Evolutionary conservation across 2,888 invertebrate genomes (phyloP).

Genomic region (Pheosia gnoma): DNA sequence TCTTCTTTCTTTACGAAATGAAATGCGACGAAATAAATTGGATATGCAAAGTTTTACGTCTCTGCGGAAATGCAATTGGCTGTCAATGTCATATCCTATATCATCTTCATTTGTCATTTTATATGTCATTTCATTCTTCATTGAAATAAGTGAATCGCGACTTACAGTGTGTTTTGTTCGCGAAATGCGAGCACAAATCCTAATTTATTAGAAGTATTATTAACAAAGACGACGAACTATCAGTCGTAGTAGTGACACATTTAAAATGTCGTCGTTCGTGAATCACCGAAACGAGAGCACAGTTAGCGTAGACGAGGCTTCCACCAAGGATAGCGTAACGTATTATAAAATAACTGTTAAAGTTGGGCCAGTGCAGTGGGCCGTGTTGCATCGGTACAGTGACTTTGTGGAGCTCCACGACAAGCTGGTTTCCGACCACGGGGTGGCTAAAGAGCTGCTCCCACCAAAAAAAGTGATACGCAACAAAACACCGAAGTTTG

Average conservation of each 20-base stretch:
- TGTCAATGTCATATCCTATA: too few relatives aligned
- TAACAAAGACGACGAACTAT: neutral
- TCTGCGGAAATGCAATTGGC: too few relatives aligned
- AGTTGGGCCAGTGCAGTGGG: slow-evolving; percentile 91
- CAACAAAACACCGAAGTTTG: slow-evolving; percentile 94
- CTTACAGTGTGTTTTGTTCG: neutral
- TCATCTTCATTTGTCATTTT: too few relatives aligned
- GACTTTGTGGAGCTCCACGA: slow-evolving; percentile 96
- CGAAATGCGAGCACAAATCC: neutral
- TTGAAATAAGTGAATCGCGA: too few relatives aligned
- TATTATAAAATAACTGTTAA: slow-evolving; percentile 89
- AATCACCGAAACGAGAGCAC: slow-evolving; percentile 86
- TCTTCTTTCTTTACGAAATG: too few relatives aligned
- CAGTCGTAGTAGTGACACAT: too few relatives aligned
- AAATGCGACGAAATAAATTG: too few relatives aligned
- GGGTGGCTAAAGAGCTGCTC: slow-evolving; percentile 92
- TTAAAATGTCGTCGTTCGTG: slow-evolving; percentile 89
- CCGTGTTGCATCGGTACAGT: slow-evolving; percentile 93
- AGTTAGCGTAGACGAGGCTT: slow-evolving; percentile 86
- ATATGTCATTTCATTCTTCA: too few relatives aligned
- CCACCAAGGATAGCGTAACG: slow-evolving; percentile 87
- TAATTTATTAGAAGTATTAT: neutral
- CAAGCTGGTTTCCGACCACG: slow-evolving; percentile 90
- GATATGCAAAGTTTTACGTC: too few relatives aligned
- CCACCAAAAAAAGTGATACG: slow-evolving; percentile 97